Evolutionary conservation across 2,797 vertebrate genomes (phyloP).

Genomic region (Eulemur albifrons): DNA sequence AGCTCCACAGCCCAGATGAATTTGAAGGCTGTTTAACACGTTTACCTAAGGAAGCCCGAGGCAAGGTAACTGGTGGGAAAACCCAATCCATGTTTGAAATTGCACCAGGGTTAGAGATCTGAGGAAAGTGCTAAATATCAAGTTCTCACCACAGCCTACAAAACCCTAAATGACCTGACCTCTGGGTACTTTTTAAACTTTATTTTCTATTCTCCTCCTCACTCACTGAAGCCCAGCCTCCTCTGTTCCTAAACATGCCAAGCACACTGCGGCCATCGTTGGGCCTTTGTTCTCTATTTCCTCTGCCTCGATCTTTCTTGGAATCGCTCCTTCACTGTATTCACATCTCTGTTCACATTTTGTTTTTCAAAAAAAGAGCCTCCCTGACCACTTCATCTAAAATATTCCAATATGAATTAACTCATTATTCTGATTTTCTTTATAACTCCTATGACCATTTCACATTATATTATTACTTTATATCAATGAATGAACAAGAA

Average conservation of each 20-base stretch:
- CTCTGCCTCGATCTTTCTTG: background rate
- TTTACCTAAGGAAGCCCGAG: background rate
- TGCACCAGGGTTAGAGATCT: background rate
- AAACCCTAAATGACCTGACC: background rate
- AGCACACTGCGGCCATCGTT: no score
- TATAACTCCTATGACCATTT: background rate
- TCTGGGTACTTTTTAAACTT: background rate
- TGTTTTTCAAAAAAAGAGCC: background rate
- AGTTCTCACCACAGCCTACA: background rate
- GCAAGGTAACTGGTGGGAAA: background rate
- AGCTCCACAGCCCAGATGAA: background rate
- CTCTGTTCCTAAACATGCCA: background rate
- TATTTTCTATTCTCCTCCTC: background rate
- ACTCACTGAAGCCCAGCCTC: background rate
- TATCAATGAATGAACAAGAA: background rate
- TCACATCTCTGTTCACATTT: background rate
- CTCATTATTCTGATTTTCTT: background rate
- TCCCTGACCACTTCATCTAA: background rate
- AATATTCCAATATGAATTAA: background rate
- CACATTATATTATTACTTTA: background rate
- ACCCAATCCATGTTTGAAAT: background rate
- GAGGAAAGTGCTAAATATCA: background rate
- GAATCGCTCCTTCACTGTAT: background rate
- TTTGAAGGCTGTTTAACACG: background rate
- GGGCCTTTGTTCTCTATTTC: background rate